Percentiles rank a stretch among this genome's conserved stretches.
phyloP scores from a whole-genome alignment of 2,113 vertebrate species.

The Suricata suricatta region DNA sequence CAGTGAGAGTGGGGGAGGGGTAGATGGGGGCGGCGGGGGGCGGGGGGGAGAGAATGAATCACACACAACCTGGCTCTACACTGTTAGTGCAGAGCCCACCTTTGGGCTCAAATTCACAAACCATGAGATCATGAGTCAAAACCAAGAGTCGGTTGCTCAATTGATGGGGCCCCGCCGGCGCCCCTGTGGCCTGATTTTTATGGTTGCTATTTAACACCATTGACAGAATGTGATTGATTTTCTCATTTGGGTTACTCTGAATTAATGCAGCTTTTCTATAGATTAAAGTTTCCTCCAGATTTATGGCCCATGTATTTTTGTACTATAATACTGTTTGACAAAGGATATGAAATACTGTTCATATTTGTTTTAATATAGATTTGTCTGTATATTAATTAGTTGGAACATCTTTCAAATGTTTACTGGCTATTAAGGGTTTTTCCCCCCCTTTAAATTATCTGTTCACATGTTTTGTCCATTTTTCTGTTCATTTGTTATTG shows the following conservation, averaged over 20 bases:
- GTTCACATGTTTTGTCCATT: not conserved
- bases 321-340: not conserved
- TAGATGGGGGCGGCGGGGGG: too few relatives aligned
- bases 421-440: not conserved
- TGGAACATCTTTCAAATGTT: conserved; percentile 20
- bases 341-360: not conserved
- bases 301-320: not conserved
- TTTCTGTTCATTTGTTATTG: not conserved
- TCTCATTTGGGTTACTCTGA: not conserved
- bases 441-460: not conserved
- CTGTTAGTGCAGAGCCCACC: too few relatives aligned
- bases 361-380: not conserved
- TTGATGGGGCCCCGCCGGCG: too few relatives aligned
- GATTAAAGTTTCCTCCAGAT: not conserved
- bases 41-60: too few relatives aligned
- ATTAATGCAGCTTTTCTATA: not conserved
- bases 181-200: not conserved
- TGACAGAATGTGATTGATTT: not conserved
- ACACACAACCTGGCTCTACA: too few relatives aligned
- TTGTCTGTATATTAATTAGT: not conserved
- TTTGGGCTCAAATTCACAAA: too few relatives aligned
- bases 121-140: too few relatives aligned
- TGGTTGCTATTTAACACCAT: not conserved
- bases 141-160: too few relatives aligned
- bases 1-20: too few relatives aligned